A percentile compares a stretch with the other conserved stretches of the same genome.
These are phyloP conservation scores for Penaeus vannamei DNA, from an alignment of 1,140 invertebrate species.

Conservation along the genomic window DNA sequence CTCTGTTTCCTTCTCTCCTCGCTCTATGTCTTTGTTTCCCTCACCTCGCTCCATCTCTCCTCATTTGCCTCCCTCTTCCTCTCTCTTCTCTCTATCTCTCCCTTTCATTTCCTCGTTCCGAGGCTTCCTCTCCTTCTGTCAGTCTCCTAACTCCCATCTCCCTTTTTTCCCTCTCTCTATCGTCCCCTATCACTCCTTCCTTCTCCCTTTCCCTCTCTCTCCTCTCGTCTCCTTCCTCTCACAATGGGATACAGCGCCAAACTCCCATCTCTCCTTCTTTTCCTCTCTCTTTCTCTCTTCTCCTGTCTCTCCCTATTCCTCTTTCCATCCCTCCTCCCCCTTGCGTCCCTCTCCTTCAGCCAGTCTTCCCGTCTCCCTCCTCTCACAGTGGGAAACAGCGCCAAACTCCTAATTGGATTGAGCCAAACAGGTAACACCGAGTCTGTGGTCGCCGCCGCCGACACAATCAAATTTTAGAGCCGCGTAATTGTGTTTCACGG, in stretches of 20 bases:
- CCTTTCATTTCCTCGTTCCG: not conserved
- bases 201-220: not conserved
- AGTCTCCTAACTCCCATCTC: not conserved
- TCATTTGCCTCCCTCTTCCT: not conserved
- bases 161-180: not conserved
- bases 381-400: not conserved
- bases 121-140: not conserved
- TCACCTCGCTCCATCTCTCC: not conserved
- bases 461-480: too few species aligned
- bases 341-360: not conserved
- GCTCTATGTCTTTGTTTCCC: not conserved
- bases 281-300: not conserved
- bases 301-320: not conserved
- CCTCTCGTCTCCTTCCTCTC: not conserved
- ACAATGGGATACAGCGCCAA: not conserved
- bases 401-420: not conserved
- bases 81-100: not conserved
- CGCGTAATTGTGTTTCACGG: too few species aligned
- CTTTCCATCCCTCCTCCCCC: not conserved
- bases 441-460: too few species aligned
- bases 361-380: not conserved
- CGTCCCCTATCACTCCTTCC: not conserved
- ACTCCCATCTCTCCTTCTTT: not conserved
- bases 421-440: too few species aligned
- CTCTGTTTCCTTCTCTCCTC: not conserved